Evolutionary conservation across 2,888 invertebrate genomes (phyloP).

Genomic region (Heteropelma amictum): DNA sequence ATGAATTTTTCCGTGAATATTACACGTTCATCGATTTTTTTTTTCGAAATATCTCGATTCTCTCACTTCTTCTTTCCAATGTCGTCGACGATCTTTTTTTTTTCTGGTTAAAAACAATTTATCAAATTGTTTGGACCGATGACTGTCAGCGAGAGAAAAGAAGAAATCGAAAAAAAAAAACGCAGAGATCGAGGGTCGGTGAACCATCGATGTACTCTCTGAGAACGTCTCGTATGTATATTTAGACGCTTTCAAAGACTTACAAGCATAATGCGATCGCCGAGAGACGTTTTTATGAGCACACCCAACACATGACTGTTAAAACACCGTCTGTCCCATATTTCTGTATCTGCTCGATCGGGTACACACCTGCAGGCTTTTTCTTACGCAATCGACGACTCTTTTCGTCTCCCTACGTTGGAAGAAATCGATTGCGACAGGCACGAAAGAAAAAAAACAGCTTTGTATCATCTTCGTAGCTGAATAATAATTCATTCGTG

Average conservation of each 20-base stretch:
- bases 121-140: too few species aligned
- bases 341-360: slow-evolving; percentile 25
- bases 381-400: slow-evolving; percentile 19
- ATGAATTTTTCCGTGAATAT: too few species aligned
- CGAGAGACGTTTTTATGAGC: slow-evolving; percentile 40
- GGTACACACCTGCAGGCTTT: slow-evolving; percentile 23
- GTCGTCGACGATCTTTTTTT: too few species aligned
- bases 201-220: background rate
- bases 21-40: too few species aligned
- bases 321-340: slow-evolving; percentile 25
- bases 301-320: slow-evolving; percentile 4
- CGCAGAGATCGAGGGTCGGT: background rate
- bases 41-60: too few species aligned
- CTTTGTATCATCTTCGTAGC: too few species aligned
- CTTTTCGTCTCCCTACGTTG: slow-evolving; percentile 7
- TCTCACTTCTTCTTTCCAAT: too few species aligned
- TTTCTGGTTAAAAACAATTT: too few species aligned
- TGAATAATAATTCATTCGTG: too few species aligned
- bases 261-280: slow-evolving; percentile 37
- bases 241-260: slow-evolving; percentile 1
- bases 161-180: too few species aligned
- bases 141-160: too few species aligned
- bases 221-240: background rate
- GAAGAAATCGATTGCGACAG: slow-evolving; percentile 24
- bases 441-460: too few species aligned